phyloP scores from a whole-genome alignment of 2,113 vertebrate genomes.

The Microcebus ravelobensis region DNA sequence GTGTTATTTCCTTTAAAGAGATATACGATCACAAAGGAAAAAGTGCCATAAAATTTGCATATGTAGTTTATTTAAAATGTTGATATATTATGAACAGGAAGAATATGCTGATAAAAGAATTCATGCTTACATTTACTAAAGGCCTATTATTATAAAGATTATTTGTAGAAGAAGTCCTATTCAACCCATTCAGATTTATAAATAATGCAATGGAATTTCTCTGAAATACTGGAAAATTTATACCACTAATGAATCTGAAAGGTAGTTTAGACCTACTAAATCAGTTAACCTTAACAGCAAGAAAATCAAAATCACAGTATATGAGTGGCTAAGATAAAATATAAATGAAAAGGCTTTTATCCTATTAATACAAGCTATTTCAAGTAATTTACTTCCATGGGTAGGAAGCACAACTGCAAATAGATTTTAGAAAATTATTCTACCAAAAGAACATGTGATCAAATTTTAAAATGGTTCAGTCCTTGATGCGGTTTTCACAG shows the following conservation, averaged over 20 bases:
- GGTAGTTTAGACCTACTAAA: constrained; percentile 1
- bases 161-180: constrained; percentile 18
- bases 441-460: constrained; percentile 33
- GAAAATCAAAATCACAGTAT: constrained; percentile 21
- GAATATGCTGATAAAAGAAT: constrained; percentile 52
- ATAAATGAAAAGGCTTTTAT: constrained; percentile 7
- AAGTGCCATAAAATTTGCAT: constrained; percentile 32
- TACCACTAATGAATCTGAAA: constrained; percentile 50
- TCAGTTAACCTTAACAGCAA: constrained; percentile 33
- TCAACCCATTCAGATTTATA: constrained; percentile 34
- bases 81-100: constrained; percentile 11
- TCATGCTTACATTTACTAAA: constrained; percentile 54
- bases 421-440: constrained; percentile 38
- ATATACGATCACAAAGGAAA: not conserved
- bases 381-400: constrained; percentile 32
- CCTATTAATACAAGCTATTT: not conserved
- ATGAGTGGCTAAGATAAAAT: constrained; percentile 35
- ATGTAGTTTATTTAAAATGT: constrained; percentile 55
- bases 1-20: constrained; percentile 54
- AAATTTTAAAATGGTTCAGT: constrained; percentile 28
- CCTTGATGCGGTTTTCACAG: not conserved
- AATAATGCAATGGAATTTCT: constrained; percentile 57
- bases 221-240: constrained; percentile 51
- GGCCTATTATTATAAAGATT: constrained; percentile 23
- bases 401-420: constrained; percentile 52